Evolutionary conservation across 2,113 vertebrate genomes (phyloP).

Genomic region (Malurus elegans): DNA sequence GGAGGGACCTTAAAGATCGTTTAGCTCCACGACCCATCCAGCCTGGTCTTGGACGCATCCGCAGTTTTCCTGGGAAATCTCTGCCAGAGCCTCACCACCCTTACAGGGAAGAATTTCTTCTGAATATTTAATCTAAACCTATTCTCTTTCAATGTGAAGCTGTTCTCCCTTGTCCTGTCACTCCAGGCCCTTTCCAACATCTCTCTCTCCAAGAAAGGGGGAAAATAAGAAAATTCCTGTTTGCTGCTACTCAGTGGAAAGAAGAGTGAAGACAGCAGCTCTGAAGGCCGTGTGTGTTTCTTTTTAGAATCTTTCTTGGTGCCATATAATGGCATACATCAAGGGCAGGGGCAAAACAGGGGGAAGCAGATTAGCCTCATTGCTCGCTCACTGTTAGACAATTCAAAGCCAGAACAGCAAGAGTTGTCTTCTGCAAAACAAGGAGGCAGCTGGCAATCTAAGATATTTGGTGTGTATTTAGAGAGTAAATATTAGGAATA

Average conservation of each 20-base stretch:
- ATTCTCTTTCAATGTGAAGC: background rate
- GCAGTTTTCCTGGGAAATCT: background rate
- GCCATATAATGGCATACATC: background rate
- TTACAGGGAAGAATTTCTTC: background rate
- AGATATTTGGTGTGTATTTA: background rate
- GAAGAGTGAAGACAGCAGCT: background rate
- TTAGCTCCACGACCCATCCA: background rate
- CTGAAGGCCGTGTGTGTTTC: rapidly evolving
- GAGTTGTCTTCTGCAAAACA: background rate
- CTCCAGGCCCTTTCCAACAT: background rate
- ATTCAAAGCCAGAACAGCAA: background rate
- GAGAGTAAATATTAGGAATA: background rate
- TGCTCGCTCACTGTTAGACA: background rate
- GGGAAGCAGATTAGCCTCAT: background rate
- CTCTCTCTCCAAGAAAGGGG: background rate
- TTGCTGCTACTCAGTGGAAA: background rate
- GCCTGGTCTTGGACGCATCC: background rate
- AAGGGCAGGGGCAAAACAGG: background rate
- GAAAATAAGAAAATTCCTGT: background rate
- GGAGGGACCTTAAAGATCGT: background rate
- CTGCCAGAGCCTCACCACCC: background rate
- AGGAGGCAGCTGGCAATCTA: background rate
- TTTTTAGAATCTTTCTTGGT: background rate
- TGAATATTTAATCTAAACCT: background rate
- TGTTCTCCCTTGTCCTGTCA: background rate